phyloP scores from a whole-genome alignment of 2,797 vertebrate genomes.

The Takifugu ocellatus region DNA sequence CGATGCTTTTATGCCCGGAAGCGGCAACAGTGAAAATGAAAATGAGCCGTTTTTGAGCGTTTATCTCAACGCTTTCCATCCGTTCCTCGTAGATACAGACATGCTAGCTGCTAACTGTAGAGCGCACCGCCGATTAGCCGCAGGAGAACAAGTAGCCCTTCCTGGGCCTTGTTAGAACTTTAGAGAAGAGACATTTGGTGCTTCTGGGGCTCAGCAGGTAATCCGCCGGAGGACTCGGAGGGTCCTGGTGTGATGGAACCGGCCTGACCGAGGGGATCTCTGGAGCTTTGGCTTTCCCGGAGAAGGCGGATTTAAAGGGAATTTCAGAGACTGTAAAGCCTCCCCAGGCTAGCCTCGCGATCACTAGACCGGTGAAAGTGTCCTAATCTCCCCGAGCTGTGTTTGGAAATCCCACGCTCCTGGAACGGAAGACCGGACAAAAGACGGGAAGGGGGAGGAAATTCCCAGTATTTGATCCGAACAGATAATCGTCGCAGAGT shows the following conservation, averaged over 20 bases:
- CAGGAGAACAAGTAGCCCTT: conserved; percentile 26
- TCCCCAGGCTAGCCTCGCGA: conserved; percentile 41
- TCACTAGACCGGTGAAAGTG: conserved; percentile 41
- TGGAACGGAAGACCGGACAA: no score
- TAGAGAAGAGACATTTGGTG: conserved; percentile 48
- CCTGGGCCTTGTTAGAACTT: conserved; percentile 46
- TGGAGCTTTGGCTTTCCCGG: conserved; percentile 41
- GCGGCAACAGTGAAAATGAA: no score
- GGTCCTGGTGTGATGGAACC: conserved; percentile 49
- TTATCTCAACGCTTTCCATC: no score
- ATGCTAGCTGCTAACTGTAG: no score
- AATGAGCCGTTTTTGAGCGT: no score
- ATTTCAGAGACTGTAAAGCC: conserved; percentile 36
- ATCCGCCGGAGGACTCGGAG: conserved; percentile 36
- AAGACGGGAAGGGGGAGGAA: no score
- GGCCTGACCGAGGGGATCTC: conserved; percentile 47
- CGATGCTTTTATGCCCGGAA: no score
- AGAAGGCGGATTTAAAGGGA: conserved; percentile 59
- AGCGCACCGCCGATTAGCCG: conserved; percentile 17
- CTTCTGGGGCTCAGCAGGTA: conserved; percentile 51
- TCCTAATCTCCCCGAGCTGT: conserved; percentile 34
- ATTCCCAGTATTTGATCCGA: no score
- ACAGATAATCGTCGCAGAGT: no score
- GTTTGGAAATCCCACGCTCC: conserved; percentile 1
- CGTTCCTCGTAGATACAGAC: no score